Evolutionary conservation across 1,140 invertebrate genomes (phyloP), one percentile per base, ranked within the genome.

Genomic region (Drosophila triauraria): DNA sequence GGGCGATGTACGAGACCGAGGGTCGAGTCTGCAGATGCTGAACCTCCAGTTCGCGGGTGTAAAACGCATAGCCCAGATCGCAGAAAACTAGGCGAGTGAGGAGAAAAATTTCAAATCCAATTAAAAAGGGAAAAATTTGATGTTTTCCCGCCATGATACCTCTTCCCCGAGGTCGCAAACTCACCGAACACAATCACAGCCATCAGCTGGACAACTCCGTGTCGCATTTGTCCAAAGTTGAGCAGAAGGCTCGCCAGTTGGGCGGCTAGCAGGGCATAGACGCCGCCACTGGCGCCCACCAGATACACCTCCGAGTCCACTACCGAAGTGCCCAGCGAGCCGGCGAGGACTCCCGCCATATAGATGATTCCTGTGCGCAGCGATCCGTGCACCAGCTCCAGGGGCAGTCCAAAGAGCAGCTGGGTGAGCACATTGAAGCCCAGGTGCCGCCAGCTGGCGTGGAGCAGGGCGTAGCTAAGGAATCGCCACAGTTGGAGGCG

Each of bases 201-300:
- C 81, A 98, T 95, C 59, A 99, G 94, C 81, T 98, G 95, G 67
- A 98, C 94, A 58, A 98, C 95, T 32, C 97, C 98, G 90, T 98
- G 97, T 85, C 98, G 97, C 97, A 99, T 98, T 90, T 98, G 97
- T 87, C 98, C 97, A 93, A 98, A 99, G 93, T 99, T 99, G 80
- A 99, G 95, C 63, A 99, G 94, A 20, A 98, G 96, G 93, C 99
- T 99, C 64, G 98, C 97, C 78, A 99, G 94, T 93, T 99, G 98
- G 60, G 98, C 98, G 4, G 98, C 98, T 10, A 99, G 93, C 17
- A 99, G 94, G 17, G 98, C 98, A 93, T 99, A 99, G 61, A 98
- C 97, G 13, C 96, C 98, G 20, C 98, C 98, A 56, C 97, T 98
- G 2, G 98, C 98, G 30, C 98, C 98, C 53, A 98, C 98, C 47